A percentile compares a stretch with the other conserved stretches of the same genome.
Evolutionary conservation across 2,888 invertebrate genomes (phyloP).

Genomic region (Crepidodera aurea): DNA sequence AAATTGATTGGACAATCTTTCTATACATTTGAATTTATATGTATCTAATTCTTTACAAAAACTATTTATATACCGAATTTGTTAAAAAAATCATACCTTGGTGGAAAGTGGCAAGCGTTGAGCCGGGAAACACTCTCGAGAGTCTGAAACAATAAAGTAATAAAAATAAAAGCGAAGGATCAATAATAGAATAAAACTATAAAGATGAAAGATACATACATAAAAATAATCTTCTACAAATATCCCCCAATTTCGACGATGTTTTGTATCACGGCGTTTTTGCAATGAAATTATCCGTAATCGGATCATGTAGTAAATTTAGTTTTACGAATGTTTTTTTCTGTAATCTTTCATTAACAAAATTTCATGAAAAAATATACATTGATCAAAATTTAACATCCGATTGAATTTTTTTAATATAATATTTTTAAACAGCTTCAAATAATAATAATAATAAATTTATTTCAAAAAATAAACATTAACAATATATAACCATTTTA

Average conservation of each 20-base stretch:
- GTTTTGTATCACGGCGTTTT: slow-evolving; percentile 2
- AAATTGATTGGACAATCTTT: too few relatives aligned
- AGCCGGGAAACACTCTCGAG: slow-evolving; percentile 81
- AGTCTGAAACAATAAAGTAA: slow-evolving; percentile 69
- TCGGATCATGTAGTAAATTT: background rate
- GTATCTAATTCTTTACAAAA: too few relatives aligned
- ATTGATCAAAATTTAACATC: too few relatives aligned
- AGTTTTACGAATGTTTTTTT: background rate
- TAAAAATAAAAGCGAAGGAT: slow-evolving; percentile 16
- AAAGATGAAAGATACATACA: slow-evolving; percentile 28
- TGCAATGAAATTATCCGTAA: slow-evolving; percentile 4
- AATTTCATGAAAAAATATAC: too few relatives aligned
- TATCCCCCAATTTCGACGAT: slow-evolving; percentile 8
- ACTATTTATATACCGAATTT: too few relatives aligned
- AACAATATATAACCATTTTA: too few relatives aligned
- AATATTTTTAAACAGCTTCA: too few relatives aligned
- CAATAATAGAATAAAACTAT: slow-evolving; percentile 22
- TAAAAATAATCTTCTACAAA: slow-evolving; percentile 24
- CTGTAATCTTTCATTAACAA: background rate
- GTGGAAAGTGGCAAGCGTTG: slow-evolving; percentile 80
- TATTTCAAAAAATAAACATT: too few relatives aligned
- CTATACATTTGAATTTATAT: too few relatives aligned
- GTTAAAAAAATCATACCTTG: slow-evolving; percentile 69
- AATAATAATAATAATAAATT: too few relatives aligned
- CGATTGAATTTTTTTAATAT: too few relatives aligned